Conservation (phyloP, 1,140 invertebrate species). For the Cheumatopsyche charites region DNA sequence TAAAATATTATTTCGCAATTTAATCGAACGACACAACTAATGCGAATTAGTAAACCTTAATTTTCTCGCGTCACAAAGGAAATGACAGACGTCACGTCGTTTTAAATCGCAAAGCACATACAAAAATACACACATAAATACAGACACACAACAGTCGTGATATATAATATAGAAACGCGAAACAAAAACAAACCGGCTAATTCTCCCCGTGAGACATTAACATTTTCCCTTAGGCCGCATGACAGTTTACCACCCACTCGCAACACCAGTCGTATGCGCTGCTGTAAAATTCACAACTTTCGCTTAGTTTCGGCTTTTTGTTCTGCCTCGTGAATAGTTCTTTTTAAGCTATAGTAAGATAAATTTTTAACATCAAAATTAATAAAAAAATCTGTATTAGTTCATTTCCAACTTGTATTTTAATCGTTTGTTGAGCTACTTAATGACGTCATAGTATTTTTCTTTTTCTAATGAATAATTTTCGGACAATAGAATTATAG, state of each 20-base stretch:
- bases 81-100: conserved; percentile 27
- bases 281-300: not conserved
- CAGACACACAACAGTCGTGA: not conserved
- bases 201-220: conserved; percentile 43
- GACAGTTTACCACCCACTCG: conserved; percentile 26
- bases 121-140: not conserved
- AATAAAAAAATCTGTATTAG: too few species aligned
- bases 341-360: too few species aligned
- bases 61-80: conserved; percentile 31
- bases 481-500: too few species aligned
- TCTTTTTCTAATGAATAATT: too few species aligned
- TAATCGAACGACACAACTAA: too few species aligned
- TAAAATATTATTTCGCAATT: too few species aligned
- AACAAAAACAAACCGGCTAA: conserved; percentile 42
- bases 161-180: not conserved
- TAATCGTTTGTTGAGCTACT: too few species aligned
- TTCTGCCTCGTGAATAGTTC: too few species aligned
- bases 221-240: conserved; percentile 44
- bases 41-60: not conserved
- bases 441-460: too few species aligned
- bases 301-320: too few species aligned
- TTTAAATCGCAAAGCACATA: conserved; percentile 13
- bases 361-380: too few species aligned
- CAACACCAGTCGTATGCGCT: not conserved
- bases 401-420: too few species aligned